Evolutionary conservation across 2,888 invertebrate species (phyloP), one percentile per base, ranked within the genome.

Genomic region (Axea sp.): DNA sequence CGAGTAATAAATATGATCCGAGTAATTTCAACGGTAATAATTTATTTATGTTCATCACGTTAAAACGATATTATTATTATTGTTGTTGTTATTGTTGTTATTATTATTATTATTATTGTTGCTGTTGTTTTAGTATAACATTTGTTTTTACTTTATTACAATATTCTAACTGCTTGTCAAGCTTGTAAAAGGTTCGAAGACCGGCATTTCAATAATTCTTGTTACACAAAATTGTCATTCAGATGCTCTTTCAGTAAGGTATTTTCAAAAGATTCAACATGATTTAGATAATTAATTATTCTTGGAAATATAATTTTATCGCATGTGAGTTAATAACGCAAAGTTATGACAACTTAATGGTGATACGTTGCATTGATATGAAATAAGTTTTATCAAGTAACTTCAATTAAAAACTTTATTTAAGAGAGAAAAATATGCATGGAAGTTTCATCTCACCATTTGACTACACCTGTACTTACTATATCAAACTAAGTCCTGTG

Each of bases 371-470:
- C 62, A 69, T 69, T 69, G 55, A 69, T 69, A 69, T 55, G 62
- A 47, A 53, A 69, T 69, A 69, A 69, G 60, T 69, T 69, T 69
- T 55, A 69, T 69, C 55, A 53, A 53, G 60, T 51, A 60, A 60
- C 53, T 68, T 60, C 69, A 60, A 69, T 69, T 69, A 69, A 60
- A 69, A 69, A 69, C 60, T 69, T 69, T 69, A 69, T 60, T 60
- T 60, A 37, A 69, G 11, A 53, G 60, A 53, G 60, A 41, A 60
- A 69, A 53, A 51, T 60, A 47, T 47, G 39, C 47, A 69, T 69
- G 60, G 53, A 69, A 60, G 69, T 69, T 69, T 53, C 43, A 51
- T 43, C 35, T 49, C 19, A 17, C 26, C 28, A 31, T 69, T 69
- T 12, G 35, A 60, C 49, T 68, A 51, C 59, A 59, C 43, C 59